Evolutionary conservation across 2,888 invertebrate species (phyloP), one percentile per base, ranked within the genome.

Genomic region (Automeris io): DNA sequence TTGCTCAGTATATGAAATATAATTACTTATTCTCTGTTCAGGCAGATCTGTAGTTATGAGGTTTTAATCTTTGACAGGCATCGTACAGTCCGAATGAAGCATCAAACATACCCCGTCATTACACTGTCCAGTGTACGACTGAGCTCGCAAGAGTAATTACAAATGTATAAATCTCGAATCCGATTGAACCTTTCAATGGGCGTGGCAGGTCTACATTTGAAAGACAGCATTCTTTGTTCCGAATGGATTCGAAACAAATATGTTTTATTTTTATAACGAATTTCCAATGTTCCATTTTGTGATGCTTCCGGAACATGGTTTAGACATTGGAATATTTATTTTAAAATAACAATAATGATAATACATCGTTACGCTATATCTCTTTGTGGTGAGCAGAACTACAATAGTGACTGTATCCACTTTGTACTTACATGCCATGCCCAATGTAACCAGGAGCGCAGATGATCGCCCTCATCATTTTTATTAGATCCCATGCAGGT

Each of bases 91-190:
- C 37, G 23, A 29, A 29, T 16, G 70, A 66, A 64, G 60, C 64
- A 61, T 71, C 69, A 68, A 62, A 64, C 54, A 49, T 54, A 77
- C 65, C 75, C 79, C 69, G 67, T 77, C 62, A 81, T 82, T 82
- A 81, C 29, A 16, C 60, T 41, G 49, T 41, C 44, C 54, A 57
- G 54, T 61, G 61, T 54, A 61, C 57, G 63, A 43, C 59, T 61
- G 54, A 62, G 61, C 68, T 69, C 64, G 66, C 63, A 63, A 62
- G 54, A 67, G 62, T 70, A 72, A 74, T 74, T 70, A 71, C 64
- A 49, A 52, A 42, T 46, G 52, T 19, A 12, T 16, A 34, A 23
- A 37, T 36, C 40, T 34, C 25, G 37, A 33, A 25, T 24, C 54
- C 54, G 57, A 56, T 61, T 61, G 61, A 41, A 58, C 61, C 53